These are phyloP conservation scores for Dolichopus griseipennis DNA, from an alignment of 2,888 invertebrate species.

Conservation along the genomic window DNA sequence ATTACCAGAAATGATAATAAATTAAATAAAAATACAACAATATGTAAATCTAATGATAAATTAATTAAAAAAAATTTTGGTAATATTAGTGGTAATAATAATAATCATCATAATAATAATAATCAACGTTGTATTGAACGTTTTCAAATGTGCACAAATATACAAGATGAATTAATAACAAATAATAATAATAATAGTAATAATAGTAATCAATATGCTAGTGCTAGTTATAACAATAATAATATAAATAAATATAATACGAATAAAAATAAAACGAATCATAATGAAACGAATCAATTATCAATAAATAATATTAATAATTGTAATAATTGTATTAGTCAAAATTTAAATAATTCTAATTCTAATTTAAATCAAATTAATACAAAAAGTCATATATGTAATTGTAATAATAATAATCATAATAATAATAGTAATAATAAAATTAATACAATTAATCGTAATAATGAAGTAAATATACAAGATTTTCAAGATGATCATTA, in stretches of 20 bases:
- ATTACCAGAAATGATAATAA: neutral
- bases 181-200: conserved; percentile 4
- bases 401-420: conserved; percentile 8
- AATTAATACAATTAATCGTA: conserved; percentile 20
- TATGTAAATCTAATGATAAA: neutral
- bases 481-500: conserved; percentile 20
- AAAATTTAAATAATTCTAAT: neutral
- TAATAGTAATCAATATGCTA: neutral
- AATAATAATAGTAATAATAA: conserved; percentile 5
- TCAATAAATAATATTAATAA: conserved; percentile 5
- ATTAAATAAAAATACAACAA: neutral
- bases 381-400: neutral
- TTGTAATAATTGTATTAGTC: neutral
- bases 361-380: neutral
- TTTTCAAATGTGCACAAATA: conserved; percentile 36
- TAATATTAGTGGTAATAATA: conserved; percentile 13
- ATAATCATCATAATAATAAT: conserved; percentile 7
- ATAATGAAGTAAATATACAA: conserved; percentile 17
- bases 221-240: conserved; percentile 7
- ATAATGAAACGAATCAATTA: conserved; percentile 11
- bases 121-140: conserved; percentile 31
- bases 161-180: conserved; percentile 28
- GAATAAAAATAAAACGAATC: conserved; percentile 1
- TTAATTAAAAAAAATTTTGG: conserved; percentile 14
- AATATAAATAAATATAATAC: neutral